A percentile compares a stretch with the other conserved stretches of the same genome.
These are phyloP conservation scores for Ochotona princeps DNA, from an alignment of 2,113 vertebrate species.

Conservation along the genomic window DNA sequence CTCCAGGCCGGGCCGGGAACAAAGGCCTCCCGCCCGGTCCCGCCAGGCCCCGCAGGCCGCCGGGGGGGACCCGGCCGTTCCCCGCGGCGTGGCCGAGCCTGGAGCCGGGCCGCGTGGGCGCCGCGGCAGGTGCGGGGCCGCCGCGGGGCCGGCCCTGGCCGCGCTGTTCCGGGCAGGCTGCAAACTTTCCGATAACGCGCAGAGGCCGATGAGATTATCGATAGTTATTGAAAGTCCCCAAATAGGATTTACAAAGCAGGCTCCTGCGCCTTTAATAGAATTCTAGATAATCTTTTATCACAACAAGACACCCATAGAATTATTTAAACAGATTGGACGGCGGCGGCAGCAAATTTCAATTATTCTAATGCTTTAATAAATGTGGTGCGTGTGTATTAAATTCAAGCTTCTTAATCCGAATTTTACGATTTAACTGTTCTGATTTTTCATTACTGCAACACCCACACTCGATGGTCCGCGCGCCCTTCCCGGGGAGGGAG, in stretches of 20 bases:
- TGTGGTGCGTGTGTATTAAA: constrained; percentile 92
- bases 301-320: constrained; percentile 95
- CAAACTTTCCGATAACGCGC: constrained; percentile 93
- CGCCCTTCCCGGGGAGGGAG: constrained; percentile 72
- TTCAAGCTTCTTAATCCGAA: constrained; percentile 91
- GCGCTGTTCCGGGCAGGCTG: constrained; percentile 89
- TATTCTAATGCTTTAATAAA: constrained; percentile 97
- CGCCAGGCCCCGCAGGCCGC: constrained; percentile 70
- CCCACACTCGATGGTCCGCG: constrained; percentile 80
- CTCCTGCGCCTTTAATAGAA: constrained; percentile 95
- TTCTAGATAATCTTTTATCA: constrained; percentile 96
- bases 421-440: constrained; percentile 90
- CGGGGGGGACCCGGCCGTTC: constrained; percentile 85
- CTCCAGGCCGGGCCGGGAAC: constrained; percentile 65
- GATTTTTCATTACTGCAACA: constrained; percentile 89
- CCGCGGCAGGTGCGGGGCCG: constrained; percentile 87
- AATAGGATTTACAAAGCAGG: constrained; percentile 93
- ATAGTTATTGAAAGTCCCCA: constrained; percentile 91
- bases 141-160: constrained; percentile 82
- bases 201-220: constrained; percentile 91
- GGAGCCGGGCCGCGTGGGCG: constrained; percentile 81
- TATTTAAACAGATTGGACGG: constrained; percentile 95
- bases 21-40: constrained; percentile 74
- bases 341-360: constrained; percentile 97
- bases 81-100: constrained; percentile 78